Percentiles rank a stretch among this genome's conserved stretches.
These are phyloP conservation scores for Matsumurasca onukii DNA, from an alignment of 1,140 invertebrate species.

Conservation along the genomic window DNA sequence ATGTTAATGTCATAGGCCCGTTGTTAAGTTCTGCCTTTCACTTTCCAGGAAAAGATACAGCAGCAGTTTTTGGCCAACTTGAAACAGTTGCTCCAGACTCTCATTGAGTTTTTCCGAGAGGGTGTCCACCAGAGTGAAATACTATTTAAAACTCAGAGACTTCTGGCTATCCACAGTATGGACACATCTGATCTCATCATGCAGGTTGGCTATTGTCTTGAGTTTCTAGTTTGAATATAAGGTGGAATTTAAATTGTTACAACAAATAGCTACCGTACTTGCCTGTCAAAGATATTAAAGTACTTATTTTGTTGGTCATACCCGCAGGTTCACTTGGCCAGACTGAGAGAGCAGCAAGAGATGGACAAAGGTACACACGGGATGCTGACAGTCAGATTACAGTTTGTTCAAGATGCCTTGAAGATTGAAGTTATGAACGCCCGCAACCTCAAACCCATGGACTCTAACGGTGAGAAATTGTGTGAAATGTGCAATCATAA, in stretches of 20 bases:
- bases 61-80: slow-evolving; percentile 88
- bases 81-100: slow-evolving; percentile 77
- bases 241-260: no score
- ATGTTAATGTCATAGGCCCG: no score
- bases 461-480: slow-evolving; percentile 79
- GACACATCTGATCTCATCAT: slow-evolving; percentile 87
- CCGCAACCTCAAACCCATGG: slow-evolving; percentile 81
- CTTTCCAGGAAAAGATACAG: slow-evolving; percentile 74
- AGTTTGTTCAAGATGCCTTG: slow-evolving; percentile 48
- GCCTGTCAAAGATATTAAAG: no score
- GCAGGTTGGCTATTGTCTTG: no score
- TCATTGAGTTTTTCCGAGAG: slow-evolving; percentile 86
- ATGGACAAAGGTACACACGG: slow-evolving; percentile 57
- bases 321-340: slow-evolving; percentile 73
- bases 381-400: slow-evolving; percentile 39
- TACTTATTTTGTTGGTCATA: no score
- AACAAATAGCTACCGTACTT: no score
- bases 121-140: slow-evolving; percentile 54
- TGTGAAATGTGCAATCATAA: no score
- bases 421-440: slow-evolving; percentile 85
- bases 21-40: no score
- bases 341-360: slow-evolving; percentile 64
- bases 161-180: slow-evolving; percentile 77
- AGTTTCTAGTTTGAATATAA: no score
- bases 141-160: slow-evolving; percentile 64